A percentile compares a stretch with the other conserved stretches of the same genome.
Conservation (phyloP, 30 jellyfish, hydroid and myxozoan genomes). For the Hydra vulgaris region DNA sequence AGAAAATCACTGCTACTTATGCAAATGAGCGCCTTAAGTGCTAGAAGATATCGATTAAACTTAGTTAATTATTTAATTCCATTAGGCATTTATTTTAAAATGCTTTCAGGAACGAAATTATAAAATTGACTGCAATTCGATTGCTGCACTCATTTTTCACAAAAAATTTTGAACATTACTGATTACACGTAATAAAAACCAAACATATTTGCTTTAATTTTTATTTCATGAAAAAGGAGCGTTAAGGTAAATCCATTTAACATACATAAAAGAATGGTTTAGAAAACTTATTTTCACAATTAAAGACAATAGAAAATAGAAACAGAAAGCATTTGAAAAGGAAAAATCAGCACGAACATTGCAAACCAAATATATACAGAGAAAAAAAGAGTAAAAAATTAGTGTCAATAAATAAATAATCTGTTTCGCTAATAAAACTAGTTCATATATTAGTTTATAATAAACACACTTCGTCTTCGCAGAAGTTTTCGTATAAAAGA, state of each 20-base stretch:
- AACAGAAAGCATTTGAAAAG: not conserved
- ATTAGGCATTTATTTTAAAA: too few relatives aligned
- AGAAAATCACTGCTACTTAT: too few relatives aligned
- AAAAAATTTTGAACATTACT: too few relatives aligned
- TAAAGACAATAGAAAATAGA: not conserved
- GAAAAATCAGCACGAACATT: not conserved
- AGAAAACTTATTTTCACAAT: not conserved
- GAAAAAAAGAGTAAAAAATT: not conserved
- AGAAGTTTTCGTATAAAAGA: not conserved
- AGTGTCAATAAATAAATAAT: not conserved
- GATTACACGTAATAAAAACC: too few relatives aligned
- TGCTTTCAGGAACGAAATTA: too few relatives aligned
- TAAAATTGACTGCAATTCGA: too few relatives aligned
- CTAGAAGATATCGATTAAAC: too few relatives aligned
- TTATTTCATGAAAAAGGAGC: not conserved
- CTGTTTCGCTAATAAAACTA: not conserved
- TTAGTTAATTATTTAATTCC: too few relatives aligned
- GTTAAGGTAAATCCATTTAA: not conserved
- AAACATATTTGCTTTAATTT: too few relatives aligned
- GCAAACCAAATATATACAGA: not conserved
- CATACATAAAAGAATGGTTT: not conserved
- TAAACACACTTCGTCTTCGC: not conserved
- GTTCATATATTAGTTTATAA: not conserved
- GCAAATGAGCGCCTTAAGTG: too few relatives aligned
- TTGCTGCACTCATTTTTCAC: too few relatives aligned